A percentile compares a stretch with the other conserved stretches of the same genome.
phyloP scores from a whole-genome alignment of 2,797 vertebrate genomes.

The Synanceia verrucosa region DNA sequence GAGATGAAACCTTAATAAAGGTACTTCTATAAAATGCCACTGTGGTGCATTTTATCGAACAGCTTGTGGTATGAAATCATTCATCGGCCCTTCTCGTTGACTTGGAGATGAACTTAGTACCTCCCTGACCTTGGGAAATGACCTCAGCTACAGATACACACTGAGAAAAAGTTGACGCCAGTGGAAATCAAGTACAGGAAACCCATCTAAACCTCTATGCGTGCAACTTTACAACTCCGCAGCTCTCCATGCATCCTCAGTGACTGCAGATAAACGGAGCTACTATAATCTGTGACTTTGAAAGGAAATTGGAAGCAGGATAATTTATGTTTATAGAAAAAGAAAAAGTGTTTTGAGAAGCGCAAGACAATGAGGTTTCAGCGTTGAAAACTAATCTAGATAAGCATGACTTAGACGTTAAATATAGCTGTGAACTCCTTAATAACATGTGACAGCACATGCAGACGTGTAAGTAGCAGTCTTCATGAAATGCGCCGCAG shows the following conservation, averaged over 20 bases:
- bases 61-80: rapidly evolving
- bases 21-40: neutral
- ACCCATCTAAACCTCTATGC: neutral
- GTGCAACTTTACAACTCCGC: neutral
- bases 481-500: constrained; percentile 11
- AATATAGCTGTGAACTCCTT: constrained; percentile 43
- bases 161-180: constrained; percentile 46
- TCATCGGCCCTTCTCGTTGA: neutral
- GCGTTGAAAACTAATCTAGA: neutral
- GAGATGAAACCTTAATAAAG: neutral
- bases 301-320: neutral
- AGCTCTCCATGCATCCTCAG: neutral
- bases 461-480: constrained; percentile 30
- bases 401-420: constrained; percentile 35
- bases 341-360: constrained; percentile 4
- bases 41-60: rapidly evolving
- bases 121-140: constrained; percentile 65
- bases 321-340: neutral
- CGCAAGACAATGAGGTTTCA: neutral
- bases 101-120: neutral
- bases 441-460: constrained; percentile 50
- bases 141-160: constrained; percentile 29
- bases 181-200: constrained; percentile 37
- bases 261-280: neutral
- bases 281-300: neutral